Evolutionary conservation across 2,113 vertebrate genomes (phyloP).

Genomic region (Antigone vipio): DNA sequence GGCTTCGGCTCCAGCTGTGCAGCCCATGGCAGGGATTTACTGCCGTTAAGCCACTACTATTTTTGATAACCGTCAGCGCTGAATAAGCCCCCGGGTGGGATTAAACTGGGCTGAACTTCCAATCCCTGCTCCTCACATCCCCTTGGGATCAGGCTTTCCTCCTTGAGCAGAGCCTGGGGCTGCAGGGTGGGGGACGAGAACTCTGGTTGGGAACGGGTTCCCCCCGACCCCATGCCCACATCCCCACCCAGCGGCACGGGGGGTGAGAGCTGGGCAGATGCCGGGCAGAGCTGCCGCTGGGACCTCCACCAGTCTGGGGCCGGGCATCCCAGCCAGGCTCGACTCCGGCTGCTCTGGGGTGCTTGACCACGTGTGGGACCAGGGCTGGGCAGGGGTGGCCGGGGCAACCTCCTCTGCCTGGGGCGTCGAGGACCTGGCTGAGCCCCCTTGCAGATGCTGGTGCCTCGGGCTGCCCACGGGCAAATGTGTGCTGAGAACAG

Average conservation of each 20-base stretch:
- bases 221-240: accelerated
- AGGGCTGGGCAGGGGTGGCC: accelerated
- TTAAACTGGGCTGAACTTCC: slow-evolving; percentile 68
- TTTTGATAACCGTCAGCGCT: slow-evolving; percentile 57
- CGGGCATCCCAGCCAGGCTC: neutral
- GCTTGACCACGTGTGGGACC: accelerated
- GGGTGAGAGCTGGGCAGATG: neutral
- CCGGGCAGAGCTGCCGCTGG: neutral
- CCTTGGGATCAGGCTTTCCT: slow-evolving; percentile 35
- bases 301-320: neutral
- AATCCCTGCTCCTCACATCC: slow-evolving; percentile 53
- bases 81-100: slow-evolving; percentile 61
- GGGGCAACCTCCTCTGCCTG: neutral
- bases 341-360: neutral
- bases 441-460: neutral
- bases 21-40: slow-evolving; percentile 62
- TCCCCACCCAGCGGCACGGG: accelerated
- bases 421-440: neutral
- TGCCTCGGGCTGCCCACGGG: neutral
- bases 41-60: slow-evolving; percentile 69
- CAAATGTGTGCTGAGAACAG: neutral
- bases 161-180: neutral
- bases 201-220: neutral
- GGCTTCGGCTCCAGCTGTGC: slow-evolving; percentile 56
- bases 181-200: accelerated